Conservation (phyloP, 2,113 vertebrate genomes). For the Sardina pilchardus region DNA sequence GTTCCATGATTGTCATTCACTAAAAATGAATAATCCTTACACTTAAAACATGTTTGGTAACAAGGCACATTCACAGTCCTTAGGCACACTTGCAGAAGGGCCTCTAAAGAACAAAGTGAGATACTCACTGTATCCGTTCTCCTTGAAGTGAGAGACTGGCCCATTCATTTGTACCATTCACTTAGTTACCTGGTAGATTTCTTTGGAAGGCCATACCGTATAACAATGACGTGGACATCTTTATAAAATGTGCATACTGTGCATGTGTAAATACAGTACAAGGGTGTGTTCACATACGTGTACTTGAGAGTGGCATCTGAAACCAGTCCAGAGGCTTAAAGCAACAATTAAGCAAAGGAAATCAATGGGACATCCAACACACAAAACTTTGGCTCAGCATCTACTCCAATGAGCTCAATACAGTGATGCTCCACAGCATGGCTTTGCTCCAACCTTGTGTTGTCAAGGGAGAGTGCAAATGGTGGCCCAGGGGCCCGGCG, state of each 20-base stretch:
- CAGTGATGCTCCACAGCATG: background rate
- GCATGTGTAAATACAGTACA: background rate
- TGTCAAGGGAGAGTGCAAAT: background rate
- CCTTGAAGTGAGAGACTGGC: background rate
- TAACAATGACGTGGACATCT: background rate
- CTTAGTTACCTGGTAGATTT: background rate
- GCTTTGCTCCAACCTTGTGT: background rate
- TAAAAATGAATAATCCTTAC: background rate
- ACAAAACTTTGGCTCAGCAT: slow-evolving; percentile 2
- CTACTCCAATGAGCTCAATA: background rate
- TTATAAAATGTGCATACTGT: background rate
- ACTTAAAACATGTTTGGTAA: background rate
- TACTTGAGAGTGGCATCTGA: background rate
- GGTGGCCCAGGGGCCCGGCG: background rate
- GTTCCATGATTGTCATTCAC: background rate
- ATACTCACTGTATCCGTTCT: background rate
- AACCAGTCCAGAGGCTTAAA: background rate
- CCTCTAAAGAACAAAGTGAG: background rate
- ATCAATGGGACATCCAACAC: background rate
- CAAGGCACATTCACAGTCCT: background rate
- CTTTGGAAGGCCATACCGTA: background rate
- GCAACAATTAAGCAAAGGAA: background rate
- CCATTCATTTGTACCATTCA: background rate
- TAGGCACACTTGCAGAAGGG: background rate
- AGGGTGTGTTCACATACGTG: background rate